Conservation (phyloP, 1,140 invertebrate genomes). For the Dendrolimus kikuchii region DNA sequence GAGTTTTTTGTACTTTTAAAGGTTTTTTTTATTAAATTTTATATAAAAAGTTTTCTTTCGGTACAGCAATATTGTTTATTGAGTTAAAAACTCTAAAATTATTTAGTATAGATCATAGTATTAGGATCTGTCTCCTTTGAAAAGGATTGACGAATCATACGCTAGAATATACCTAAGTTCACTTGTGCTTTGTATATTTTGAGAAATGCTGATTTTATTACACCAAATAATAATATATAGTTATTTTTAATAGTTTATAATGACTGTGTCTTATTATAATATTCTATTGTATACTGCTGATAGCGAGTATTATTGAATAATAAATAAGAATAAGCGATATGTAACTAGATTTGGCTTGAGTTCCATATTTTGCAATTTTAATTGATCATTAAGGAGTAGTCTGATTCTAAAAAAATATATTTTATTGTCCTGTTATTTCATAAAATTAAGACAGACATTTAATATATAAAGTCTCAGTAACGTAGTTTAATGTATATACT, state of each 20-base stretch:
- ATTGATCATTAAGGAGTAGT: too few species aligned
- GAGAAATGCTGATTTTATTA: slow-evolving; percentile 37
- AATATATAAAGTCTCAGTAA: too few species aligned
- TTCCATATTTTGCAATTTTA: too few species aligned
- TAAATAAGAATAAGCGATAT: too few species aligned
- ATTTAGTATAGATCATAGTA: slow-evolving; percentile 26
- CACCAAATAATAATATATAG: slow-evolving; percentile 48
- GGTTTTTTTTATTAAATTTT: slow-evolving; percentile 22
- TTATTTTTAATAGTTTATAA: not conserved
- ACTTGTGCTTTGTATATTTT: slow-evolving; percentile 59
- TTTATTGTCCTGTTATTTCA: too few species aligned
- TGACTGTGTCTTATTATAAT: not conserved
- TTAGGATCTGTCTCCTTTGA: slow-evolving; percentile 37
- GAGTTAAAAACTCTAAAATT: slow-evolving; percentile 48
- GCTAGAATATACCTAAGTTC: slow-evolving; percentile 70
- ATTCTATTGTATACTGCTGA: too few species aligned
- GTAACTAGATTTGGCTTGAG: too few species aligned
- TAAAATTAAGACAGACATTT: too few species aligned
- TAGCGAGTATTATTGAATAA: too few species aligned
- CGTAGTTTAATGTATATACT: too few species aligned
- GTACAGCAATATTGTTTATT: slow-evolving; percentile 46
- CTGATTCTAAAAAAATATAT: too few species aligned
- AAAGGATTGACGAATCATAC: slow-evolving; percentile 60
- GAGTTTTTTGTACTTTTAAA: slow-evolving; percentile 11
- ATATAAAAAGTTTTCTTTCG: slow-evolving; percentile 27